Evolutionary conservation across 1,140 invertebrate species (phyloP), one percentile per base, ranked within the genome.

Genomic region (Apocrypta bakeri): DNA sequence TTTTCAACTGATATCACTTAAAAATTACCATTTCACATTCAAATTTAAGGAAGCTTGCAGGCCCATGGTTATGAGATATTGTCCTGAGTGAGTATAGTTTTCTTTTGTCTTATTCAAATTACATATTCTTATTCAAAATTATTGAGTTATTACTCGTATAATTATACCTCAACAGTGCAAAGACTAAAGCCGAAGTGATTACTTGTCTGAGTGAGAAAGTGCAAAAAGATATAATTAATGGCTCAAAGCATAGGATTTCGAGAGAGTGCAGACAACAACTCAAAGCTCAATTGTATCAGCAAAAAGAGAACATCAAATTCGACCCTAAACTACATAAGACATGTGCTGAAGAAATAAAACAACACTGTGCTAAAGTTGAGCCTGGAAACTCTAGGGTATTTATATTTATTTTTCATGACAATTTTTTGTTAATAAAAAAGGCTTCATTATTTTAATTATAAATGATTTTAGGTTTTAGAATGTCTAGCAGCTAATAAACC

Each of bases 21-120:
- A 99, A 90, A 97, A 98, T 92, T 99, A 98, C 90, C 95, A 95
- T 88, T 99, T 99, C 90, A 98, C 96, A 27, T 97, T 96, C 86
- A 98, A 98, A 90, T 99, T 99, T 90, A 99, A 99, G 92, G 95
- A 98, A 88, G 96, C 97, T 0, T 99, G 98, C 87, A 95, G 96
- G 86, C 93, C 94, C 12, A 95, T 97, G 91, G 98, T 98, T 0
- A 93, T 95, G 71, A 93, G 95, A 85, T 96, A 95, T 90, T 99
- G 98, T 92, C 93, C 94, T 9, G 92, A 93, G 84, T 90, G 91
- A 83, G 91, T 91, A 86, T 91, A 88, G 75, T 93, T 93, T 12
- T 48, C 29, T 61, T 2, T n/a, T 33, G 21, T 8, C 9, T 63
- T 76, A 2, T 21, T 12, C 31, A 11, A 8, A 63, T 21, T 33